These are phyloP conservation scores for Garrulus glandarius DNA, from an alignment of 2,797 vertebrate species.

Conservation along the genomic window DNA sequence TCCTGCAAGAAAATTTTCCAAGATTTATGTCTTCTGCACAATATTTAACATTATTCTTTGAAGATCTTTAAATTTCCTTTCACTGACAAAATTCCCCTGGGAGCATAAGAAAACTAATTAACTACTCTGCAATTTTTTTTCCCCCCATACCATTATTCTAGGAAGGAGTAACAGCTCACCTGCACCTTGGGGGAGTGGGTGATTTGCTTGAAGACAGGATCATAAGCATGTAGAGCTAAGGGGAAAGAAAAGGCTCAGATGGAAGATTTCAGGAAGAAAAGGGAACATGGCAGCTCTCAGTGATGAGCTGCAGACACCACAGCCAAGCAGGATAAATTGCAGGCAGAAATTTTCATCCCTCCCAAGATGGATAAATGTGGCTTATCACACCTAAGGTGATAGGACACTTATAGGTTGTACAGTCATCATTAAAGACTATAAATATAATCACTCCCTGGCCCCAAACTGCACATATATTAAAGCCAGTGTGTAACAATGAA, in stretches of 20 bases:
- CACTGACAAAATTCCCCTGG: neutral
- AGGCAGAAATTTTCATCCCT: neutral
- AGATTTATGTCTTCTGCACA: neutral
- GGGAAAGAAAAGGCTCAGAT: neutral
- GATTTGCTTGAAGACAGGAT: slow-evolving; percentile 84
- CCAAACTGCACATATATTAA: neutral
- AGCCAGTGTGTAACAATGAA: neutral
- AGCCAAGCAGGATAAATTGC: neutral
- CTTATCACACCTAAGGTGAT: neutral
- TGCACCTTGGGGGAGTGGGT: slow-evolving; percentile 88
- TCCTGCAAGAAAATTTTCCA: slow-evolving; percentile 69
- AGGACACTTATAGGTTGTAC: neutral
- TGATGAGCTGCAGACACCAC: neutral
- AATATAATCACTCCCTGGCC: neutral
- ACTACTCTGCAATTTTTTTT: neutral
- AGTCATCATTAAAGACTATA: neutral
- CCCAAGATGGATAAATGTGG: rapidly evolving
- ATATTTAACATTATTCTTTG: neutral
- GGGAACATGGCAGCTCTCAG: neutral
- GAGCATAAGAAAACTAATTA: neutral
- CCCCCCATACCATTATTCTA: neutral
- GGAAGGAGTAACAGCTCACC: slow-evolving; percentile 74
- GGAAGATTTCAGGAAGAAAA: neutral
- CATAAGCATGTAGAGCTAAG: slow-evolving; percentile 87
- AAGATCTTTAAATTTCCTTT: neutral